Evolutionary conservation across 1,140 invertebrate species (phyloP).

Genomic region (Drosophila dunni): DNA sequence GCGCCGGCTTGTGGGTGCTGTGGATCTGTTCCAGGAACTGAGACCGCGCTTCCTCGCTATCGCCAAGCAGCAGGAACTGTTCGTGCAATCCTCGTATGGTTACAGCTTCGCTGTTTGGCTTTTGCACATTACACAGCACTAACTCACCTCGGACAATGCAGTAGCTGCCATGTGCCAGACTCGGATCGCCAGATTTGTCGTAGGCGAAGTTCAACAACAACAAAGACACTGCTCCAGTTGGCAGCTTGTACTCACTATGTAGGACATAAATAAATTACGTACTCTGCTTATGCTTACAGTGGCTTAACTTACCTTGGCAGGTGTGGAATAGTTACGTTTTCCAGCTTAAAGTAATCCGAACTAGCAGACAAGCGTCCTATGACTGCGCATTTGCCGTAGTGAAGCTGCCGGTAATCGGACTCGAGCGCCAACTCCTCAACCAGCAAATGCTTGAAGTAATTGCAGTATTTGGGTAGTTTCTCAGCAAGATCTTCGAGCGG

Average conservation of each 20-base stretch:
- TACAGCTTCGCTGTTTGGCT: constrained; percentile 27
- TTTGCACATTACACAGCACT: constrained; percentile 51
- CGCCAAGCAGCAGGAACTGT: constrained; percentile 14
- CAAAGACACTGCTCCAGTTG: constrained; percentile 55
- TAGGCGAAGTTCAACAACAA: constrained; percentile 51
- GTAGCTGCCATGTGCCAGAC: constrained; percentile 41
- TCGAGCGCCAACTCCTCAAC: constrained; percentile 70
- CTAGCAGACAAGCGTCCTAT: constrained; percentile 55
- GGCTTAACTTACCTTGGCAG: constrained; percentile 48
- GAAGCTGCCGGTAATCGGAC: constrained; percentile 50
- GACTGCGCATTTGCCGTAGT: constrained; percentile 69
- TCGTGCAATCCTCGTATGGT: constrained; percentile 51
- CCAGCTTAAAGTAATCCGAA: constrained; percentile 38
- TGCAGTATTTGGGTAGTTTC: constrained; percentile 52
- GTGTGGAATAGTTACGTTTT: constrained; percentile 61
- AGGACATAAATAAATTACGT: background rate
- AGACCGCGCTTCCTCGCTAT: constrained; percentile 7
- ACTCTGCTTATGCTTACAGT: background rate
- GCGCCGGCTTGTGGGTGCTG: constrained; percentile 53
- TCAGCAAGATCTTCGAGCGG: background rate
- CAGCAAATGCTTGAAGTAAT: constrained; percentile 58
- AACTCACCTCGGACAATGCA: constrained; percentile 70
- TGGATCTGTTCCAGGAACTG: constrained; percentile 36
- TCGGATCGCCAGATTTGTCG: constrained; percentile 15
- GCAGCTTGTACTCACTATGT: constrained; percentile 44